Evolutionary conservation across 2,113 vertebrate genomes (phyloP).

Genomic region (Podarcis raffonei): DNA sequence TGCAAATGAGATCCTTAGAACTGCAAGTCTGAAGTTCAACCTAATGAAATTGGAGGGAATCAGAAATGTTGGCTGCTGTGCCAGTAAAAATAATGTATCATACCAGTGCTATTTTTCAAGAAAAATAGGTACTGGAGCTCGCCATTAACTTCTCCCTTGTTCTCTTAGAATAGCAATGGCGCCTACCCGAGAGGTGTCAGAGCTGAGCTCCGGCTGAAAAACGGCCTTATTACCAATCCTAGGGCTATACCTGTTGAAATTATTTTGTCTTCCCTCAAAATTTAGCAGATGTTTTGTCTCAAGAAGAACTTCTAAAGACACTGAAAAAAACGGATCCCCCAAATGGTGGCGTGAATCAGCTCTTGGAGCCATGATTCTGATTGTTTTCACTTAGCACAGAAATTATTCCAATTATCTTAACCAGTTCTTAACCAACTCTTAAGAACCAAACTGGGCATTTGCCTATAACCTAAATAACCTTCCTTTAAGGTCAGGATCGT

Average conservation of each 20-base stretch:
- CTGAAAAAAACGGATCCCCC: neutral
- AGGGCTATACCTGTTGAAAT: neutral
- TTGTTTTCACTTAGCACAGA: conserved; percentile 10
- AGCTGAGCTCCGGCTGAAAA: too few relatives aligned
- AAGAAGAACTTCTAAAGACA: neutral
- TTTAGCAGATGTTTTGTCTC: neutral
- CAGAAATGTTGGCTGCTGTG: neutral
- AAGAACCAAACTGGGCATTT: neutral
- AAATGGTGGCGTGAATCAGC: neutral
- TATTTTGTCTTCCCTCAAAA: neutral
- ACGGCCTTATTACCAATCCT: too few relatives aligned
- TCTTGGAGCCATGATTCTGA: neutral
- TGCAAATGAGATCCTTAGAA: neutral
- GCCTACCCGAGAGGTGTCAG: too few relatives aligned
- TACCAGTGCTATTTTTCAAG: too few relatives aligned
- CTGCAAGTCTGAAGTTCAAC: neutral
- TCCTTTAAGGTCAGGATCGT: neutral
- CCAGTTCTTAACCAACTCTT: conserved; percentile 12
- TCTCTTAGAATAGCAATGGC: too few relatives aligned
- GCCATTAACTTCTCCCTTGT: too few relatives aligned
- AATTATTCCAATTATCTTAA: neutral
- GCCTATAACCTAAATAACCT: neutral
- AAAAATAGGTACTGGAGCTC: too few relatives aligned
- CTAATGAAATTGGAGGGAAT: neutral
- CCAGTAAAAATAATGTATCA: neutral